Conservation (phyloP, 2,797 vertebrate genomes). For the Darevskia nairensis region DNA sequence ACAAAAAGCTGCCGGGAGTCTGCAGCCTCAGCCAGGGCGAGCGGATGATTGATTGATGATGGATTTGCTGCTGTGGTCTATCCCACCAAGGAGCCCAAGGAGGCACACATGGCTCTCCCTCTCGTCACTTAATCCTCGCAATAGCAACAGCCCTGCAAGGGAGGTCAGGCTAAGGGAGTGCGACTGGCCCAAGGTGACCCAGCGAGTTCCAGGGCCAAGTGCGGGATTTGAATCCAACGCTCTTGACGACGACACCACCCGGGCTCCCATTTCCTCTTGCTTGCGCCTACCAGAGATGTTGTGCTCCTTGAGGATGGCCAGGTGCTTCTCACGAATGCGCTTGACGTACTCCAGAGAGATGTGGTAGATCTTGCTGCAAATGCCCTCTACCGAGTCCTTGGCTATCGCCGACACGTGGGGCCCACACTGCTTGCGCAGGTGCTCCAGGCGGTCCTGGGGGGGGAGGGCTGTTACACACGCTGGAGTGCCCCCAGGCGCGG, state of each 20-base stretch:
- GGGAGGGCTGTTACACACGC: neutral
- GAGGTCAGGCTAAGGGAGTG: no score
- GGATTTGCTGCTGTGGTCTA: no score
- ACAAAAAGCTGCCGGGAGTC: neutral
- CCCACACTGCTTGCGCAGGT: constrained; percentile 94
- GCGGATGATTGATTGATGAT: no score
- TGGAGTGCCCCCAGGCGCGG: neutral
- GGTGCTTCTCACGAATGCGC: constrained; percentile 90
- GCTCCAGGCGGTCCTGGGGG: constrained; percentile 93
- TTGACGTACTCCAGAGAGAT: constrained; percentile 95
- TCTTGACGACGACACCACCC: rapidly evolving
- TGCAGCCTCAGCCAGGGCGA: neutral
- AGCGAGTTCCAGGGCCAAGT: no score
- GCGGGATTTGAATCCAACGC: no score
- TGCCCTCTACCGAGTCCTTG: constrained; percentile 97
- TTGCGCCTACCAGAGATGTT: constrained; percentile 84
- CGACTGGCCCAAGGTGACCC: no score
- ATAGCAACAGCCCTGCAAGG: no score
- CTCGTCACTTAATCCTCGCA: no score
- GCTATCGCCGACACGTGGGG: constrained; percentile 93
- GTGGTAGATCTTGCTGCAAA: constrained; percentile 98
- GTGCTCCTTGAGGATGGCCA: constrained; percentile 90
- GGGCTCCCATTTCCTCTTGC: neutral
- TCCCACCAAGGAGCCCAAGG: no score
- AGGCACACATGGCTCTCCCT: no score